Percentiles rank a stretch among this genome's conserved stretches.
Conservation (phyloP, 2,888 invertebrate genomes). For the Trichacis sp. region DNA sequence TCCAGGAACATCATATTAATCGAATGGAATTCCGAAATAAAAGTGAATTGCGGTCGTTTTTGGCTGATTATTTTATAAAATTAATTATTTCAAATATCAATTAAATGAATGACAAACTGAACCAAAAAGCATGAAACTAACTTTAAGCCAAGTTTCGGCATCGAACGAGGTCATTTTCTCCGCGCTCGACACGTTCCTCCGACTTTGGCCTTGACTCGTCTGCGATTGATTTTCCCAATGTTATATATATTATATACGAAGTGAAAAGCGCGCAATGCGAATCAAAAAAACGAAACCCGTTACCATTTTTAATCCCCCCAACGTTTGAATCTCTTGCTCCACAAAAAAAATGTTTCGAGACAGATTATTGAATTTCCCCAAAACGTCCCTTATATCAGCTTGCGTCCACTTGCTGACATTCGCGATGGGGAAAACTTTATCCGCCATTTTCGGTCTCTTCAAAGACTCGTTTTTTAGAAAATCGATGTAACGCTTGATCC, state of each 20-base stretch:
- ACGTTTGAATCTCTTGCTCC: slow-evolving; percentile 54
- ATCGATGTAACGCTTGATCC: slow-evolving; percentile 48
- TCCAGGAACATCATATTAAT: too few species aligned
- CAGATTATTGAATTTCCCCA: slow-evolving; percentile 48
- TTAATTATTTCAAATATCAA: slow-evolving; percentile 8
- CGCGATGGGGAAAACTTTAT: slow-evolving; percentile 14
- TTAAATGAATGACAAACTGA: too few species aligned
- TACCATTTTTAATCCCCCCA: slow-evolving; percentile 28
- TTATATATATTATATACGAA: background rate
- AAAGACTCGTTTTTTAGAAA: slow-evolving; percentile 45
- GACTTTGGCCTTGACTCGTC: slow-evolving; percentile 1
- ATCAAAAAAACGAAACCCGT: background rate
- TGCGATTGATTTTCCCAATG: background rate
- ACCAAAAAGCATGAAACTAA: slow-evolving; percentile 27
- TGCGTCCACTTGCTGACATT: slow-evolving; percentile 26
- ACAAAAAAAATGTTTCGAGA: slow-evolving; percentile 51
- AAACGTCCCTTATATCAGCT: slow-evolving; percentile 44
- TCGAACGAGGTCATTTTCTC: slow-evolving; percentile 44
- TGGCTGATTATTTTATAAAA: too few species aligned
- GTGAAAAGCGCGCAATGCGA: background rate
- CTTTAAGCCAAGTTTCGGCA: slow-evolving; percentile 55
- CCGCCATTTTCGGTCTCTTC: slow-evolving; percentile 48
- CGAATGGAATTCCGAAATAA: too few species aligned
- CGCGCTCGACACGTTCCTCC: background rate
- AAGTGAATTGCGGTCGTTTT: too few species aligned